Evolutionary conservation across 2,888 invertebrate genomes (phyloP).

Genomic region (Pandemis cinnamomeana): DNA sequence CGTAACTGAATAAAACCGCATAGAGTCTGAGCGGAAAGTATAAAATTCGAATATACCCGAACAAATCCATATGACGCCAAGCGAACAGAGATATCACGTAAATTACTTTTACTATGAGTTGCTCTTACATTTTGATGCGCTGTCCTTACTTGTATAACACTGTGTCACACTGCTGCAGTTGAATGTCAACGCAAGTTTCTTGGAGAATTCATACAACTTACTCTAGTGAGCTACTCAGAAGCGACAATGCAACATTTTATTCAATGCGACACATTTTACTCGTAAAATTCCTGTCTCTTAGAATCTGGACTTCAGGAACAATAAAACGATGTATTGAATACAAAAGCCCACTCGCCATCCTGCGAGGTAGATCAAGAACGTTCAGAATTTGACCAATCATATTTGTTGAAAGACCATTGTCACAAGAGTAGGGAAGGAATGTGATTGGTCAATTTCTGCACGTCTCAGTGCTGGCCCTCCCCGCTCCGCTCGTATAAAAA

Average conservation of each 20-base stretch:
- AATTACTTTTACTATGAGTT: neutral
- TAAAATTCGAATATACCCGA: no score
- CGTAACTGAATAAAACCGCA: no score
- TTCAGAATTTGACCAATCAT: no score
- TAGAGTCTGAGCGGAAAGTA: no score
- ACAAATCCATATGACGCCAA: neutral
- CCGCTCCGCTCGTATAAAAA: no score
- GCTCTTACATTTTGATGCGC: neutral
- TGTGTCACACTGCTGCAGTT: constrained; percentile 2
- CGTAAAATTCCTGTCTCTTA: neutral
- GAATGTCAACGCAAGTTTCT: neutral
- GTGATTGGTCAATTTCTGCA: no score
- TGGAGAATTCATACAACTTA: neutral
- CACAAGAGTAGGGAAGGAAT: no score
- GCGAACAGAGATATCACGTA: neutral
- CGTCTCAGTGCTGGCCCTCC: no score
- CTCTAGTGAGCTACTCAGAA: neutral
- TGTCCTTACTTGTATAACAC: neutral
- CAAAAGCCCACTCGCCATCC: no score
- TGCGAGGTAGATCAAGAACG: no score
- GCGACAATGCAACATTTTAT: neutral
- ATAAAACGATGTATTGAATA: no score
- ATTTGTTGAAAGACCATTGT: no score
- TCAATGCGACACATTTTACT: neutral
- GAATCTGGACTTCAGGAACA: neutral